These are phyloP conservation scores for Ciconia maguari DNA, from an alignment of 2,113 vertebrate species.

Conservation along the genomic window DNA sequence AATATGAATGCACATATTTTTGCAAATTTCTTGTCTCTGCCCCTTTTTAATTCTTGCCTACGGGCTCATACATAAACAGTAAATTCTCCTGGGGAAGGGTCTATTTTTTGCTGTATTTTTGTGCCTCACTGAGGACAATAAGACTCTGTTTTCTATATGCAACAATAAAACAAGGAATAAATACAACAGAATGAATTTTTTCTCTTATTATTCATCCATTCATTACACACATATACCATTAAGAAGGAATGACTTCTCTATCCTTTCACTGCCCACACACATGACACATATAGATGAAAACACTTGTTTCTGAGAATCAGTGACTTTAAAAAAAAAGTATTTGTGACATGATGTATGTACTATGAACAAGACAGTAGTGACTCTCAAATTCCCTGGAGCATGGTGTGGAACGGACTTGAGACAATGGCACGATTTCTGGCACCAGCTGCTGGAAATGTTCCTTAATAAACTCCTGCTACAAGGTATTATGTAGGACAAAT, in stretches of 20 bases:
- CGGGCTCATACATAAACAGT: not conserved
- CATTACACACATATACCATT: not conserved
- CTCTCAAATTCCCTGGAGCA: not conserved
- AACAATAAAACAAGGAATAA: not conserved
- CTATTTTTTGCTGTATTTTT: not conserved
- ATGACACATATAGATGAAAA: not conserved
- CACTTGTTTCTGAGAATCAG: not conserved
- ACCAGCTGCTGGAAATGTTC: not conserved
- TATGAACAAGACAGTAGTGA: not conserved
- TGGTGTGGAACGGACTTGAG: not conserved
- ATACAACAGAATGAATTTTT: not conserved
- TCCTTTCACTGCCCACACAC: not conserved
- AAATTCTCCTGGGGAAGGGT: not conserved
- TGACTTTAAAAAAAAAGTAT: not conserved
- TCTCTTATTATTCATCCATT: not conserved
- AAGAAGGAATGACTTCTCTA: not conserved
- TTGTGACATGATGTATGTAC: not conserved
- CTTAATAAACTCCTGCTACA: not conserved
- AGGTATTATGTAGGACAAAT: not conserved
- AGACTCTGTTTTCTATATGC: not conserved
- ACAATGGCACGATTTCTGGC: not conserved
- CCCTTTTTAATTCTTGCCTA: not conserved
- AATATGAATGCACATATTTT: not conserved
- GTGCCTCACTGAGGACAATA: not conserved
- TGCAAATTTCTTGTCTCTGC: not conserved